These are phyloP conservation scores for Myiotriccus ornatus DNA, from an alignment of 2,797 vertebrate genomes.

Conservation along the genomic window DNA sequence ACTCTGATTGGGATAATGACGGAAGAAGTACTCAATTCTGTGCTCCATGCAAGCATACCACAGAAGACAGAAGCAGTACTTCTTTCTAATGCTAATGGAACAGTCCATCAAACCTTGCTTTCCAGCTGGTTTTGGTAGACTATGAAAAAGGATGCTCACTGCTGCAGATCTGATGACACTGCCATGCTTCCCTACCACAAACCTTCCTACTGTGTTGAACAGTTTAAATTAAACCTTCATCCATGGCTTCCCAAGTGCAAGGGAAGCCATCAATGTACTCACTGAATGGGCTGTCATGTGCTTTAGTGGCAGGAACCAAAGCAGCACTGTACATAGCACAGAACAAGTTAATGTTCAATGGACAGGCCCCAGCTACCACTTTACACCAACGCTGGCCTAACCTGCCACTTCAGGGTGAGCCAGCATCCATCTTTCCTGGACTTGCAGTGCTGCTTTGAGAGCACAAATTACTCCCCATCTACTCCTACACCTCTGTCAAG, in stretches of 20 bases:
- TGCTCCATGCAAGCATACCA: not conserved
- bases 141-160: not conserved
- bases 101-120: not conserved
- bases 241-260: not conserved
- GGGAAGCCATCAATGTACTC: not conserved
- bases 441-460: not conserved
- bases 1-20: not conserved
- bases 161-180: not conserved
- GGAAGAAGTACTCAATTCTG: not conserved
- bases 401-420: not conserved
- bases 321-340: not conserved
- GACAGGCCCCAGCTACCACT: not conserved
- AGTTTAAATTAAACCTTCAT: not conserved
- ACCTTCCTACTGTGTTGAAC: not conserved
- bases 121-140: not conserved
- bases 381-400: rapidly evolving
- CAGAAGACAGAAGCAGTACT: not conserved
- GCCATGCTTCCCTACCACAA: not conserved
- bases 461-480: not conserved
- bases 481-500: not conserved
- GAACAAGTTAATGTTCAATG: rapidly evolving
- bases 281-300: not conserved
- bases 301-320: not conserved
- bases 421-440: not conserved
- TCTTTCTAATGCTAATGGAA: not conserved